These are phyloP conservation scores for Drosophila histrio DNA, from an alignment of 2,888 invertebrate genomes.

Conservation along the genomic window DNA sequence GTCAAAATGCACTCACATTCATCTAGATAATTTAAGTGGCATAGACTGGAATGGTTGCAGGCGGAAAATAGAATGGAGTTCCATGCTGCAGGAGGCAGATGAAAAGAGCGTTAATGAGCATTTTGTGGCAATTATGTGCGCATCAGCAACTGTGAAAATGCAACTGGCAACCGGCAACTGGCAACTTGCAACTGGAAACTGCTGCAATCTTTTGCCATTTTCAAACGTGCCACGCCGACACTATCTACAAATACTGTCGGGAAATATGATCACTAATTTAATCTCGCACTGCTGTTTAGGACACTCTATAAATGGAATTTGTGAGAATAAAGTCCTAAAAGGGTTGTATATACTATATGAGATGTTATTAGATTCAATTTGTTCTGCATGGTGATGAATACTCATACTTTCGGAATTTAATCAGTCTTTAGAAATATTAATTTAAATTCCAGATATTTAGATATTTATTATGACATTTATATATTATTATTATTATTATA, in stretches of 20 bases:
- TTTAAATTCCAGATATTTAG: no score
- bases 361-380: no score
- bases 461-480: no score
- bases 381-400: no score
- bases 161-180: constrained; percentile 10
- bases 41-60: neutral
- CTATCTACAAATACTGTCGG: neutral
- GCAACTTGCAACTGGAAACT: constrained; percentile 8
- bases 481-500: no score
- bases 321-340: no score
- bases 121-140: constrained; percentile 62
- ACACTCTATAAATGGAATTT: neutral
- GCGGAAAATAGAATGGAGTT: constrained; percentile 1
- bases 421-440: no score
- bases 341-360: no score
- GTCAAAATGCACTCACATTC: constrained; percentile 22
- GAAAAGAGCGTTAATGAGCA: constrained; percentile 55
- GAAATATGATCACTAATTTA: neutral
- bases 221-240: constrained; percentile 12
- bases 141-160: constrained; percentile 40
- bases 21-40: constrained; percentile 3
- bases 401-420: no score
- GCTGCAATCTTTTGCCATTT: constrained; percentile 31
- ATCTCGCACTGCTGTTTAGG: neutral
- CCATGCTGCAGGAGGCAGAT: constrained; percentile 13